Evolutionary conservation across 2,113 vertebrate species (phyloP).

Genomic region (Nansenia antarctica): DNA sequence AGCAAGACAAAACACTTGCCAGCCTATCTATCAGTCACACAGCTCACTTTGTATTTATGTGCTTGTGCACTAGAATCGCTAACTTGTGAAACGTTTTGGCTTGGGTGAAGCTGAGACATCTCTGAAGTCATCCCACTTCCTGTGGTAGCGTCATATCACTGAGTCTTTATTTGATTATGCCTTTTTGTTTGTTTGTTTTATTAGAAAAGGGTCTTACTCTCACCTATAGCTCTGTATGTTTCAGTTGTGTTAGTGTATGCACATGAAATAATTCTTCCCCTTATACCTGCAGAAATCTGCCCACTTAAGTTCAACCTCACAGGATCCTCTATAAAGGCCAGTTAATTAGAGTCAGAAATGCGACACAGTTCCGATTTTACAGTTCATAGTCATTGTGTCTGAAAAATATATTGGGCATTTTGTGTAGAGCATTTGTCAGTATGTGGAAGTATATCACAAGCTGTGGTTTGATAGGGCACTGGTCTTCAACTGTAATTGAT

Average conservation of each 20-base stretch:
- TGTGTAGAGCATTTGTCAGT: neutral
- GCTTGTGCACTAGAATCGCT: too few species aligned
- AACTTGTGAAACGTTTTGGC: too few species aligned
- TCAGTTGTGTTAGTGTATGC: constrained; percentile 8
- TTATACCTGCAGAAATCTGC: neutral
- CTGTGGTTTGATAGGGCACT: neutral
- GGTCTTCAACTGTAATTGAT: neutral
- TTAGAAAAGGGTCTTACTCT: neutral
- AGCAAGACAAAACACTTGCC: too few species aligned
- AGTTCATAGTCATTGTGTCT: neutral
- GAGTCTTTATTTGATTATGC: neutral
- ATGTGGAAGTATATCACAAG: neutral
- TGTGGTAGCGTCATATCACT: neutral
- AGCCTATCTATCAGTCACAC: too few species aligned
- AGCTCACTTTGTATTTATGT: too few species aligned
- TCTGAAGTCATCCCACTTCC: too few species aligned
- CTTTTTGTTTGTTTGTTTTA: constrained; percentile 1
- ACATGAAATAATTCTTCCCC: neutral
- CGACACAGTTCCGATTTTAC: neutral
- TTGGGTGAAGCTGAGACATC: too few species aligned
- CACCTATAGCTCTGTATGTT: neutral
- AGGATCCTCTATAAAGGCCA: neutral
- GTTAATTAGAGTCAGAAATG: neutral
- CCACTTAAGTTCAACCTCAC: neutral
- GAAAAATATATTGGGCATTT: neutral